These are phyloP conservation scores for Phenganax subtilis DNA, from an alignment of 92 coral and sea anemone genomes.

Conservation along the genomic window DNA sequence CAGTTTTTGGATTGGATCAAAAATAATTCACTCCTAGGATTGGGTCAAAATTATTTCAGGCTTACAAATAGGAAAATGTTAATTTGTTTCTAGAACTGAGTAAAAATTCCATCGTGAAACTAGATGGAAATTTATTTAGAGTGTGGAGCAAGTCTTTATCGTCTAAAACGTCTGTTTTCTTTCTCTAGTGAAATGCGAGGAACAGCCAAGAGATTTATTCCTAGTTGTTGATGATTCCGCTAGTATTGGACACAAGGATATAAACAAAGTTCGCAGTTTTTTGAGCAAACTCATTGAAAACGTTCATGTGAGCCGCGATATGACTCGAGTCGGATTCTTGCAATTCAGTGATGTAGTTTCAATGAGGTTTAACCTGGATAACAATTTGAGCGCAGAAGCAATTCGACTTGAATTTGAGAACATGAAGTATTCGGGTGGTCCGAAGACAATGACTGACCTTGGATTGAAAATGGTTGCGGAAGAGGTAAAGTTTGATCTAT, in stretches of 20 bases:
- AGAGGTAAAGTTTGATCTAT: background rate
- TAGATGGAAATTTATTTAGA: background rate
- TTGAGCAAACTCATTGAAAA: background rate
- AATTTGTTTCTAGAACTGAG: too few species aligned
- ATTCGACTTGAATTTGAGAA: conserved; percentile 1
- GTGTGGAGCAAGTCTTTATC: background rate
- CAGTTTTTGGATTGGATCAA: too few species aligned
- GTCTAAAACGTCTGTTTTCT: background rate
- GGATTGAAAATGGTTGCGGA: conserved; percentile 10
- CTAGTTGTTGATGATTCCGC: conserved; percentile 33
- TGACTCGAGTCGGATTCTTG: conserved; percentile 34
- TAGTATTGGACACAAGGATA: conserved; percentile 2
- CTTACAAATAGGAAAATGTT: too few species aligned
- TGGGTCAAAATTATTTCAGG: too few species aligned
- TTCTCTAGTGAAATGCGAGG: conserved; percentile 8
- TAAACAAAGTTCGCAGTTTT: conserved; percentile 16
- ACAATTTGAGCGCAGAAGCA: background rate
- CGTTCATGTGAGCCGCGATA: conserved; percentile 20
- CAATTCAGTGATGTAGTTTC: conserved; percentile 20
- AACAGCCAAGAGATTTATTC: conserved; percentile 32
- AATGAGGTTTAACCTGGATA: conserved; percentile 19
- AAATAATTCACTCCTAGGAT: too few species aligned
- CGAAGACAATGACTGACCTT: conserved; percentile 12
- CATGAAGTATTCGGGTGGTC: conserved; percentile 5
- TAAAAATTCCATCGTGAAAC: too few species aligned